Base-by-base conservation (phyloP, 2,797 vertebrate species). In the Acipenser transmontanus region DNA sequence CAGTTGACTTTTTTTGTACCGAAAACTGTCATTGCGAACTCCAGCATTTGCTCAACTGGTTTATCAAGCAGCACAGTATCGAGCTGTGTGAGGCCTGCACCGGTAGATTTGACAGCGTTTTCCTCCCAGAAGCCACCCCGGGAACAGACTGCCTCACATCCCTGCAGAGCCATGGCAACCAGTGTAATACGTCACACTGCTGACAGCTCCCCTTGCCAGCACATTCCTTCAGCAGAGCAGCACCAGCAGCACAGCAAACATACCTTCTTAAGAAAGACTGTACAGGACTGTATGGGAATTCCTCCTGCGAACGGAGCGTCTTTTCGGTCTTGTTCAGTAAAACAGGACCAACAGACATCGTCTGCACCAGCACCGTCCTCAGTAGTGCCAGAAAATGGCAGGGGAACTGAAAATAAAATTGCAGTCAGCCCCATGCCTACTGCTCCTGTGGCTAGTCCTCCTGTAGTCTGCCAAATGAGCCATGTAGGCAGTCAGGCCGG, bases 131-230 rank as follows among this genome's bases (percentile, higher is more conserved):
- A 34, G 78, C 70, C 63, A 4, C 56, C 67, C 0, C 61, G 71
- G 3, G 86, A 84, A 8, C 62, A 69, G 11, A 63, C 65, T 51
- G 59, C 76, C 0, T 66, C 77, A n/a, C 79, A 74, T 10, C 78
- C 81, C 12, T 79, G 86, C 84, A 87, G 89, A 78, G 90, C 95
- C 66, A 87, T 93, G 91, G 90, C 81, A 59, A 94, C 92, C 0
- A 94, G 95, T 0, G 94, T 96, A 74, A 95, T 95, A 78, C 89
- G 92, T 34, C 94, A 96, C 85, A 95, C 93, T 0, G 91, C 83
- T 0, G 91, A 92, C 78, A 81, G 81, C 66, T 85, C 82, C 70
- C 76, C 86, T 64, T 88, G 86, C 74, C 80, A 82, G 54, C 79
- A 78, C 84, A 76, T 84, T 88, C 86, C 92, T 74, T 50, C 80